Base-by-base conservation (phyloP, 2,888 invertebrate genomes). In the Xanthorhoe spadicearia region DNA sequence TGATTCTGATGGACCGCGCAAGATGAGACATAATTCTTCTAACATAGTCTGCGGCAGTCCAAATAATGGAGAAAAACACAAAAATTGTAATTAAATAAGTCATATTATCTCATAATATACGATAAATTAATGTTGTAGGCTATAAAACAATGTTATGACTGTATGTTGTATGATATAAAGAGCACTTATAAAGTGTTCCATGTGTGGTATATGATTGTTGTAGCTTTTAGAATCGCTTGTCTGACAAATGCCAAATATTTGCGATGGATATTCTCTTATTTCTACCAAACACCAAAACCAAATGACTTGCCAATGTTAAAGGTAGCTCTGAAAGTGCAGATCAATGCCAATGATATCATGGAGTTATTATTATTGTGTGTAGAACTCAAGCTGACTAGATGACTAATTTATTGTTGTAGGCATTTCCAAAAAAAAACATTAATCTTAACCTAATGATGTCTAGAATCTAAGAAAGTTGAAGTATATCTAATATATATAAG, bases 11-110 rank as follows among this genome's bases (percentile, higher is more conserved):
- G 96, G 96, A 56, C 95, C 95, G 55, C 94, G 97, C 53, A 97
- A 96, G 83, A 97, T 97, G 13, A 94, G 97, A 64, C 97, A 97
- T 83, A 97, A 97, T 87, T 97, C 97, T 19, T 95, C 95, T 80
- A 95, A 95, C 73, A 83, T 95, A 57, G 79, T 90, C 43, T 94
- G 94, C 74, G 89, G 92, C 50, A 93, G 93, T 74, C 89, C 92
- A 32, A 82, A 79, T 65, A 83, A 77, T 69, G 76, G 75, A 52
- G 89, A 89, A 8, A 89, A 85, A 76, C 79, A 70, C 64, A 83
- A 83, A 72, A 61, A 51, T 53, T 57, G 43, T 61, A 53, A 67
- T 53, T 59, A 54, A 32, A 48, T 48, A 13, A 13, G 13, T 32
- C 8, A 32, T 43, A 43, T 43, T 43, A 13, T 13, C 13, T 43